These are phyloP conservation scores for Drosophila yooni DNA, from an alignment of 2,888 invertebrate genomes.

Conservation along the genomic window DNA sequence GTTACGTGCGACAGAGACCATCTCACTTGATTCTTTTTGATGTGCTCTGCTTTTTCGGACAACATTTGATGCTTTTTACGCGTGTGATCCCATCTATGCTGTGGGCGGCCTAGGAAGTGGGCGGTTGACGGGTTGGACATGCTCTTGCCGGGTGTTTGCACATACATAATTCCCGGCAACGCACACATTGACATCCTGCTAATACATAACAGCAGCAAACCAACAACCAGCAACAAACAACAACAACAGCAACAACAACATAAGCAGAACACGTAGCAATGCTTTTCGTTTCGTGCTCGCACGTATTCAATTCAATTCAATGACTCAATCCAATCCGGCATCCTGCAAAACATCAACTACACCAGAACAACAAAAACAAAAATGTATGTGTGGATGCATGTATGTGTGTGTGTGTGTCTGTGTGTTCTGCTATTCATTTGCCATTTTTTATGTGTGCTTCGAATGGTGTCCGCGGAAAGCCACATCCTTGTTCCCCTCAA, in stretches of 20 bases:
- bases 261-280: constrained; percentile 56
- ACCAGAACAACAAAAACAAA: constrained; percentile 14
- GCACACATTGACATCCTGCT: constrained; percentile 76
- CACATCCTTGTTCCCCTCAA: constrained; percentile 15
- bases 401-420: constrained; percentile 16
- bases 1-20: background rate
- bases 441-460: constrained; percentile 44
- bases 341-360: constrained; percentile 49
- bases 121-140: background rate
- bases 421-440: constrained; percentile 59
- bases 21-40: constrained; percentile 25
- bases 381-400: background rate
- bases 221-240: constrained; percentile 12
- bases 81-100: constrained; percentile 45
- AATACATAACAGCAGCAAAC: constrained; percentile 61
- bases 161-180: constrained; percentile 68
- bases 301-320: constrained; percentile 80
- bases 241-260: constrained; percentile 27
- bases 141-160: constrained; percentile 25
- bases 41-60: constrained; percentile 62
- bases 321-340: constrained; percentile 72
- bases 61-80: constrained; percentile 77
- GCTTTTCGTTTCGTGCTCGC: constrained; percentile 66
- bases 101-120: background rate
- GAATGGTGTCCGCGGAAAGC: constrained; percentile 47